Base-by-base conservation (phyloP, 2,113 vertebrate species). In the Chloroceryle aenea region DNA sequence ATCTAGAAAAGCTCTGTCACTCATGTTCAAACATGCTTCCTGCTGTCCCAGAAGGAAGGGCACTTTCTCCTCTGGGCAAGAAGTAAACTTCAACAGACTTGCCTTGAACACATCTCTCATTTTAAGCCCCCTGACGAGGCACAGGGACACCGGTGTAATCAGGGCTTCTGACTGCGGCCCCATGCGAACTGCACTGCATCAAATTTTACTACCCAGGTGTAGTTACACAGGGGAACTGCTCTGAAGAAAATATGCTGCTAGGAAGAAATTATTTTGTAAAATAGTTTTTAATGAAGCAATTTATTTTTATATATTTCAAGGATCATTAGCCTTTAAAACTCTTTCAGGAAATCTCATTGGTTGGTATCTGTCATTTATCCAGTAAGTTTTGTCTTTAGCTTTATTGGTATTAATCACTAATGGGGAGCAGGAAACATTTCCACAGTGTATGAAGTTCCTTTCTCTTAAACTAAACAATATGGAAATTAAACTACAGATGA, bases 241-340 rank as follows among this genome's bases (percentile, higher is more conserved):
- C 12, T 85, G 77, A 83, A 87, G 83, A 88, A 96, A 96, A 94
- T 77, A 89, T 27, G 53, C 73, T 89, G 90, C 84, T 93, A 85
- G 88, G 85, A 95, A 97, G 83, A 80, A 94, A 95, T 89, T 47
- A 93, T 94, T 94, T 93, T 89, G 83, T 93, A 97, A 95, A 97
- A 96, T 89, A 90, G 93, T 95, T 96, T 97, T 95, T 96, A 96
- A 97, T 96, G 95, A 95, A 97, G 96, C 95, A 93, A 96, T 96
- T 97, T 93, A 97, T 97, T 96, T 96, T 93, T 93, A 86, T 90
- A 66, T 66, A 81, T 92, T 95, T 92, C 92, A 96, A 94, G 95
- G 95, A 78, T 61, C 96, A 93, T 96, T 97, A 96, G 76, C 48
- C 34, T 92, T 96, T 87, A 96, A 92, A 95, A 88, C 40, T 90